phyloP scores from a whole-genome alignment of 2,113 vertebrate species.

The Arizona elegans region DNA sequence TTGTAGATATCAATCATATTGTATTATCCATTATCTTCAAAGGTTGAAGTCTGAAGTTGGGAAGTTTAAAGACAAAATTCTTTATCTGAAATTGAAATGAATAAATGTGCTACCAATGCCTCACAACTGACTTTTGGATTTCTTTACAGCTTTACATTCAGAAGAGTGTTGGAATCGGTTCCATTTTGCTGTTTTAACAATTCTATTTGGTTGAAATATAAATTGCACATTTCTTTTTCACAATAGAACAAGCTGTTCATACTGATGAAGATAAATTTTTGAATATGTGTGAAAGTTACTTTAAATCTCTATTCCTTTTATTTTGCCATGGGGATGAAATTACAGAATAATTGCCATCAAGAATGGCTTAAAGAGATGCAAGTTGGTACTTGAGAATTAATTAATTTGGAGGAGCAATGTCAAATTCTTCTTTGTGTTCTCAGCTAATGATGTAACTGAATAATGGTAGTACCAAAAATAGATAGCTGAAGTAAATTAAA shows the following conservation, averaged over 20 bases:
- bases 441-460: conserved; percentile 3
- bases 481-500: neutral
- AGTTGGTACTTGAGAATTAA: conserved; percentile 5
- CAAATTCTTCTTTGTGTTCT: conserved; percentile 15
- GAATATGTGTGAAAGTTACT: conserved; percentile 26
- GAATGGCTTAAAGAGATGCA: conserved; percentile 21
- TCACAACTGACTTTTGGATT: conserved; percentile 36
- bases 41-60: neutral
- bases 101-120: conserved; percentile 15
- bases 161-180: conserved; percentile 16
- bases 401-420: neutral
- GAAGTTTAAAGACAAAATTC: neutral
- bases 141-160: conserved; percentile 29
- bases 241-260: conserved; percentile 25
- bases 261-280: conserved; percentile 8
- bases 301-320: conserved; percentile 12
- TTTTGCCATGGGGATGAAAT: conserved; percentile 16
- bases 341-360: conserved; percentile 23
- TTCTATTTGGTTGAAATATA: neutral
- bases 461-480: neutral
- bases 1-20: conserved; percentile 1
- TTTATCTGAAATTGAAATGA: neutral
- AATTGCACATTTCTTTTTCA: conserved; percentile 28
- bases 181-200: neutral
- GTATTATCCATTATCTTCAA: conserved; percentile 3